A percentile compares a stretch with the other conserved stretches of the same genome.
Evolutionary conservation across 2,797 vertebrate species (phyloP).

Genomic region (Loris lydekkerianus): DNA sequence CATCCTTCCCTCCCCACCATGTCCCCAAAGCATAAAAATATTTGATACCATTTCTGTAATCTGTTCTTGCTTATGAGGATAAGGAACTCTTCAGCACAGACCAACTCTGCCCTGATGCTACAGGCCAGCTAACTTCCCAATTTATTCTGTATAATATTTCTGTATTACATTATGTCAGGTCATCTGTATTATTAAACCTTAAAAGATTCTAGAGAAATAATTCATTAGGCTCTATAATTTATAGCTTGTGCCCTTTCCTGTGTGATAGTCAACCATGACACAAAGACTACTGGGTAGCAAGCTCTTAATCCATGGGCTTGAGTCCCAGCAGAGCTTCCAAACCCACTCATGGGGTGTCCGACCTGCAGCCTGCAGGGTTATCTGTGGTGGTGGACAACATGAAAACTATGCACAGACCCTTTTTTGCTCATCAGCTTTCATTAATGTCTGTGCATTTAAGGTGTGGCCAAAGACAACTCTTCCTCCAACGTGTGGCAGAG

Average conservation of each 20-base stretch:
- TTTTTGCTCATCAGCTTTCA: too few species aligned
- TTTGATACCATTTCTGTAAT: neutral
- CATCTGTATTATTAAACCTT: neutral
- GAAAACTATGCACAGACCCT: too few species aligned
- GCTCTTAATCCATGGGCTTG: neutral
- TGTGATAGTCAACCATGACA: neutral
- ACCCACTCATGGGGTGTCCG: too few species aligned
- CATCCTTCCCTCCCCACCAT: neutral
- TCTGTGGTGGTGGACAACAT: too few species aligned
- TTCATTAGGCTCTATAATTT: neutral
- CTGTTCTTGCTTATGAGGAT: neutral
- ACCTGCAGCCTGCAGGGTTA: too few species aligned
- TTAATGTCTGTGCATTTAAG: too few species aligned
- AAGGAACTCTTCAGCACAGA: neutral
- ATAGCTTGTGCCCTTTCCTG: neutral
- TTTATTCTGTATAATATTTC: neutral
- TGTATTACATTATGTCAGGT: neutral
- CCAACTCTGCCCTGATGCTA: neutral
- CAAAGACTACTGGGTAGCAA: neutral
- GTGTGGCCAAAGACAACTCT: too few species aligned
- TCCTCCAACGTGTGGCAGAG: too few species aligned
- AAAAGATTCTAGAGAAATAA: neutral
- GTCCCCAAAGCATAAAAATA: neutral
- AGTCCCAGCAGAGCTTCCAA: neutral
- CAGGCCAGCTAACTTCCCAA: neutral